Evolutionary conservation across 2,113 vertebrate genomes (phyloP).

Genomic region (Pyxicephalus adspersus): DNA sequence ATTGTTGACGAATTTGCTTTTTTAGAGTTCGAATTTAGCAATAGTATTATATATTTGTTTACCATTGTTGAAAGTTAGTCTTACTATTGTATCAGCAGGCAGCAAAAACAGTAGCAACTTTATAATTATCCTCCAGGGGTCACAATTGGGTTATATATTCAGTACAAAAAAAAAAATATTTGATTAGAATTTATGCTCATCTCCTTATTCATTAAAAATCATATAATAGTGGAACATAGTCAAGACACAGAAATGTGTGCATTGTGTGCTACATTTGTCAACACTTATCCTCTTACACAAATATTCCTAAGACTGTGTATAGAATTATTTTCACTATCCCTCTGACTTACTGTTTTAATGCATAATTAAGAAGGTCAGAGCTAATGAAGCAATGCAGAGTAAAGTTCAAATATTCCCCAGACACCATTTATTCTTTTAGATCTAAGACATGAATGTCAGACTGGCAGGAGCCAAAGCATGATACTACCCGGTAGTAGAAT

Average conservation of each 20-base stretch:
- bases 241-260: conserved; percentile 71
- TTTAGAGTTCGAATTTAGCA: too few species aligned
- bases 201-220: conserved; percentile 75
- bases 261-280: conserved; percentile 72
- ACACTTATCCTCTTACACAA: conserved; percentile 74
- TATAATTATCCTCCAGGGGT: conserved; percentile 75
- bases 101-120: conserved; percentile 55
- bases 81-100: not conserved
- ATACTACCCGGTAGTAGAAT: conserved; percentile 58
- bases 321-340: conserved; percentile 61
- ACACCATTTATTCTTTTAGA: conserved; percentile 80
- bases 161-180: conserved; percentile 60
- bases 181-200: conserved; percentile 69
- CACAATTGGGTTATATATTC: conserved; percentile 76
- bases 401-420: conserved; percentile 88
- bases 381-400: conserved; percentile 84
- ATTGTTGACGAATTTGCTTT: too few species aligned
- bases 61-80: not conserved
- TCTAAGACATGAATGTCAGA: conserved; percentile 73
- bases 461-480: conserved; percentile 63
- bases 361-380: conserved; percentile 92
- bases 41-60: too few species aligned
- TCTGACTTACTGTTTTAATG: conserved; percentile 79
- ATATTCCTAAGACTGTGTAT: not conserved
- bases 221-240: conserved; percentile 73